Evolutionary conservation across 1,140 invertebrate species (phyloP), one percentile per base, ranked within the genome.

Genomic region (Bombus turneri): DNA sequence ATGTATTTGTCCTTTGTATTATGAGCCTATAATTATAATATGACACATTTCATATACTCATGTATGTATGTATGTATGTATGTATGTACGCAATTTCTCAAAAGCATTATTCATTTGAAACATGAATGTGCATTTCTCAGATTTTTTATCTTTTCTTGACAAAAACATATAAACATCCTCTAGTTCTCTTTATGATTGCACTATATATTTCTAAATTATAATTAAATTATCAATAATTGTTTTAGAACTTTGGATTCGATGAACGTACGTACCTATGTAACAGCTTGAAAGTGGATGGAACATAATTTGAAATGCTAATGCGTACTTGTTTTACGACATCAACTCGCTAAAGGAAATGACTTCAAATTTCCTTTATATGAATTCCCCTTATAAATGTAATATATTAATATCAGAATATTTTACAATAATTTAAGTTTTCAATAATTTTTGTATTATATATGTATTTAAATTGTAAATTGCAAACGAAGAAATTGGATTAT

Each of bases 301-400:
- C 43, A n/a, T 39, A 53, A 83, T 84, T 84, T 84, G 53, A 79
- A 84, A 62, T 79, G 66, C 47, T 53, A 53, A 53, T 39, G 72
- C 79, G 80, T 72, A 80, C 62, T 79, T 79, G 37, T 43, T 59
- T 69, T 71, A 41, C 28, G 69, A 43, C n/a, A 57, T 47, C 64
- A 62, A n/a, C 31, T n/a, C 39, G 68, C 3, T 37, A 69, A 79
- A 69, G 76, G 76, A 79, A 84, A 71, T 84, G 39, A 84, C 75
- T 84, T 76, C 41, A 53, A 22, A 72, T 22, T 79, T 71, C 3
- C 72, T 62, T n/a, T 28, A 59, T 22, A 28, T 13, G n/a, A 66
- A 34, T 64, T 78, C 22, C 39, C 18, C 10, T 41, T 37, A 8
- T 47, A 34, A 28, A 78, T 15, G 37, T 72, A 79, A 57, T 3